These are phyloP conservation scores for Cerastoderma edule DNA, from an alignment of 2,888 invertebrate species.

Conservation along the genomic window DNA sequence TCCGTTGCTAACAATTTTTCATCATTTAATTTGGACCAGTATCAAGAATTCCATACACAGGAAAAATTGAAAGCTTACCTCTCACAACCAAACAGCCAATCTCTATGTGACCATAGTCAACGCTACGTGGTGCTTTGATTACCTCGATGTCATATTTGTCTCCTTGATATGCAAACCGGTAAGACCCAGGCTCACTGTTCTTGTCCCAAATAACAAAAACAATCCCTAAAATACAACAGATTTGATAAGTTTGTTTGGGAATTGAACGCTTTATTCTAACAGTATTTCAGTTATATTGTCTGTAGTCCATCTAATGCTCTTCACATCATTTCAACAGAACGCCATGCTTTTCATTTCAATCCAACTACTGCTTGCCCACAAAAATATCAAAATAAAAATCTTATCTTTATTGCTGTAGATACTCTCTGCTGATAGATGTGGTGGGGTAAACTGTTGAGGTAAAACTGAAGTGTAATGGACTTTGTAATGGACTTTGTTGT, in stretches of 20 bases:
- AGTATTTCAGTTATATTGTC: too few relatives aligned
- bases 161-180: slow-evolving; percentile 37
- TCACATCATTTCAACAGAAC: too few relatives aligned
- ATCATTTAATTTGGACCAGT: neutral
- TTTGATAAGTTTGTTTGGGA: too few relatives aligned
- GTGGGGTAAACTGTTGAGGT: too few relatives aligned
- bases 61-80: slow-evolving; percentile 20
- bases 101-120: slow-evolving; percentile 38
- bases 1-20: neutral
- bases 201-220: slow-evolving; percentile 55
- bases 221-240: slow-evolving; percentile 40
- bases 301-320: too few relatives aligned
- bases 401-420: neutral
- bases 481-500: too few relatives aligned
- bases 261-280: too few relatives aligned
- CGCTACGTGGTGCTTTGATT: slow-evolving; percentile 27
- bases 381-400: neutral
- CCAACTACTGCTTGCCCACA: too few relatives aligned
- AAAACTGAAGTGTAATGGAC: too few relatives aligned
- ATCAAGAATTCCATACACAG: neutral
- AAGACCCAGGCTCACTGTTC: slow-evolving; percentile 37
- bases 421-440: too few relatives aligned
- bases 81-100: slow-evolving; percentile 35
- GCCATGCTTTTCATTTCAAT: too few relatives aligned
- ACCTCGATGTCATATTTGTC: slow-evolving; percentile 33